phyloP scores from a whole-genome alignment of 2,113 vertebrate species.

The Indicator maculatus region DNA sequence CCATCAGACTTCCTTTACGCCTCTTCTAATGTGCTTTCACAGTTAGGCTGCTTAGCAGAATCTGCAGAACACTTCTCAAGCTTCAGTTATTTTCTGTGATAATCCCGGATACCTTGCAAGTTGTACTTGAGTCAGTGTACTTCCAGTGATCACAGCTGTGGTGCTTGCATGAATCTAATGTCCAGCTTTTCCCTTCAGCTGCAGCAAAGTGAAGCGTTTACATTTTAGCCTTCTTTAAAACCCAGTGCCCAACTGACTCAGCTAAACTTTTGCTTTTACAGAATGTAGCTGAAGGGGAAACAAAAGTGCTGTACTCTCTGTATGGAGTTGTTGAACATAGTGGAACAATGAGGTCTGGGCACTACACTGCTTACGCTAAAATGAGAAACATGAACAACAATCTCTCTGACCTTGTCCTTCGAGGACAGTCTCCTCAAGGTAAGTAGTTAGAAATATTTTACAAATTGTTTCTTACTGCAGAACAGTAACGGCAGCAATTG shows the following conservation, averaged over 20 bases:
- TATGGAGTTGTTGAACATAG: constrained; percentile 96
- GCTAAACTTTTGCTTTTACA: constrained; percentile 46
- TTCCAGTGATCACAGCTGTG: accelerated
- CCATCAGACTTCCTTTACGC: not conserved
- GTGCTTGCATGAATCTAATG: not conserved
- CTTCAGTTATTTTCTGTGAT: not conserved
- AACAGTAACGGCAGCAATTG: not conserved
- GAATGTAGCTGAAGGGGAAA: constrained; percentile 82
- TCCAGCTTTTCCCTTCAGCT: not conserved
- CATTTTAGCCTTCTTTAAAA: not conserved
- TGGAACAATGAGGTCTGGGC: constrained; percentile 96
- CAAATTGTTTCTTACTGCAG: not conserved
- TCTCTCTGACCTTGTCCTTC: constrained; percentile 74
- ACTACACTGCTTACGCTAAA: constrained; percentile 96
- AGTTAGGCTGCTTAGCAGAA: not conserved
- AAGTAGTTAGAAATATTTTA: not conserved
- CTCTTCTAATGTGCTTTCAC: not conserved
- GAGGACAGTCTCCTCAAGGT: constrained; percentile 76
- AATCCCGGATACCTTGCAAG: not conserved
- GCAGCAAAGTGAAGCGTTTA: not conserved
- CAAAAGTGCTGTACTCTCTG: constrained; percentile 85
- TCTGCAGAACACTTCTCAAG: not conserved
- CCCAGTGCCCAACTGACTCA: not conserved
- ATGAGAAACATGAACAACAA: constrained; percentile 69
- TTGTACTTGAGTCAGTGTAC: not conserved